Evolutionary conservation across 2,797 vertebrate genomes (phyloP), one percentile per base, ranked within the genome.

Genomic region (Lycodopsis pacificus): DNA sequence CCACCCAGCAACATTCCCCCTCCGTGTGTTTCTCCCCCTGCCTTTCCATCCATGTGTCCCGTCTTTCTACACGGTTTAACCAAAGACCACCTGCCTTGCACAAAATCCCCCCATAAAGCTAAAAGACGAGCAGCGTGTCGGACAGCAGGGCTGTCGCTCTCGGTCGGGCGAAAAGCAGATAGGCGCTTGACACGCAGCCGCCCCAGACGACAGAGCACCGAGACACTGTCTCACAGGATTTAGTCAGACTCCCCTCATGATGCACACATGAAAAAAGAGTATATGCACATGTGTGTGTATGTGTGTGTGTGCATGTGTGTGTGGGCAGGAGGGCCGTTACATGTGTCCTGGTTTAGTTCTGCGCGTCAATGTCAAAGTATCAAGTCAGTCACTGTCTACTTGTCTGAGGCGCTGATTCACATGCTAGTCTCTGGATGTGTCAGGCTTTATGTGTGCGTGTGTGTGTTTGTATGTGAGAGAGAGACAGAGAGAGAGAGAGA

Each of bases 1-100:
- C 81, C 88, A 91, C 84, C 85, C 77, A 84, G 86, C 84, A 87
- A 87, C 90, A 91, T 93, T 93, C 46, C 73, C 22, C 27, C 27
- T 17, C 54, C 14, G 27, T 15, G 65, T 54, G 44, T 59, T 77
- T 76, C 63, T 69, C 40, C 56, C 56, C 62, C 44, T 22, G 61
- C 69, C 48, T 69, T 38, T 53, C 65, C 30, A 73, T 75, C 51
- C 68, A 66, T 65, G 65, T 69, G 57, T 48, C 76, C 61, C 53
- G 14, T 77, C 42, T 64, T 67, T 68, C 79, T 74, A 64, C 71
- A 58, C 75, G 36, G 64, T 86, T 86, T 80, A 90, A 90, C 82
- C 79, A 71, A 53, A 82, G 79, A 86, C 79, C 73, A 87, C 84
- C 77, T 85, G 77, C 84, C 83, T 80, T 20, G 59, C 73, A 76